A percentile compares a stretch with the other conserved stretches of the same genome.
These are phyloP conservation scores for Zaprionus inermis DNA, from an alignment of 1,140 invertebrate species.

Conservation along the genomic window DNA sequence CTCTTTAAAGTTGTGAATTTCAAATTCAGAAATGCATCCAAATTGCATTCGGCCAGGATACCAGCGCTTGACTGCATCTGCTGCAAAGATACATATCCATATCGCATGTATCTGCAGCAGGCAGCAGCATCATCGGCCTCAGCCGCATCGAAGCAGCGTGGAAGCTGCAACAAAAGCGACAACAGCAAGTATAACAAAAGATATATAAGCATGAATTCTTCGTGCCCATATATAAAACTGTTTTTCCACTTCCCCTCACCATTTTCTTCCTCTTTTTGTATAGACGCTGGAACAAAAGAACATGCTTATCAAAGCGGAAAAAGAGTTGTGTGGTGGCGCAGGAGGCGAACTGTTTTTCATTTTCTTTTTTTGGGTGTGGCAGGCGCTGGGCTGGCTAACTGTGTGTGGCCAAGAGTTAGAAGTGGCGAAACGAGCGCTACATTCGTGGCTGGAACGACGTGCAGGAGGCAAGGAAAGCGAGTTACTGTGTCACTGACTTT, in stretches of 20 bases:
- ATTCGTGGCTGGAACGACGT: background rate
- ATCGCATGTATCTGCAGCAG: slow-evolving; percentile 63
- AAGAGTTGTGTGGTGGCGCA: slow-evolving; percentile 55
- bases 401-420: slow-evolving; percentile 55
- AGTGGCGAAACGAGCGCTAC: slow-evolving; percentile 66
- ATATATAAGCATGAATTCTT: slow-evolving; percentile 64
- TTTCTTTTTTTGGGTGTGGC: background rate
- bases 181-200: slow-evolving; percentile 70
- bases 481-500: slow-evolving; percentile 81
- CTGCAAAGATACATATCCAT: slow-evolving; percentile 65
- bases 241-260: background rate
- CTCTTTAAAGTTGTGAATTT: slow-evolving; percentile 7
- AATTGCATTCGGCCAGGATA: slow-evolving; percentile 53
- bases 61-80: slow-evolving; percentile 33
- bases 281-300: slow-evolving; percentile 69
- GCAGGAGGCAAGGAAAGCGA: slow-evolving; percentile 53
- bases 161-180: slow-evolving; percentile 59
- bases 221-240: slow-evolving; percentile 65
- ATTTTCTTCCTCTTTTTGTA: slow-evolving; percentile 15
- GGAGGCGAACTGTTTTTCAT: background rate
- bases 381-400: background rate
- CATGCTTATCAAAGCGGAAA: slow-evolving; percentile 81
- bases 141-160: slow-evolving; percentile 18
- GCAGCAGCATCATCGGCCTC: slow-evolving; percentile 42
- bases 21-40: slow-evolving; percentile 43